Base-by-base conservation (phyloP, 1,140 invertebrate genomes). In the Orius insidiosus region DNA sequence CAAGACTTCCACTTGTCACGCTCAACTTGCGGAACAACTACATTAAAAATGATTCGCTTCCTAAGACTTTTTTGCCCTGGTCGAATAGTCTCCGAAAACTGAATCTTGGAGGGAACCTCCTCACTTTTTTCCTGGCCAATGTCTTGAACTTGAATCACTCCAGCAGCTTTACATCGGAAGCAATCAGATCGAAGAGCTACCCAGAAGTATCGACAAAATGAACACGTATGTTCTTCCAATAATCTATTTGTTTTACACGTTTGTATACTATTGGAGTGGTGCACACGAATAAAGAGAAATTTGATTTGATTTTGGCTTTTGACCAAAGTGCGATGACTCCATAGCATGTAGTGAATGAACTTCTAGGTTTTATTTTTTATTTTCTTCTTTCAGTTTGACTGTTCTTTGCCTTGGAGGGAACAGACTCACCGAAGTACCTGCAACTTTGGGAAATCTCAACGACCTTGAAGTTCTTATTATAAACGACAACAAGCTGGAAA, bases 341-440 rank as follows among this genome's bases (percentile, higher is more conserved):
- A n/a, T n/a, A n/a, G n/a, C n/a, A n/a, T n/a, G n/a, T n/a, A n/a
- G n/a, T n/a, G n/a, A n/a, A n/a, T n/a, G n/a, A n/a, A n/a, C n/a
- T n/a, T n/a, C n/a, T n/a, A n/a, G n/a, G n/a, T n/a, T n/a, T n/a
- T n/a, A 33, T 30, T 10, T 33, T 35, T 32, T 5, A 40, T 30
- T 41, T 41, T n/a, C n/a, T n/a, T n/a, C n/a, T n/a, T 68, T 50
- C 58, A 93, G 87, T 56, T 70, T 97, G 53, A 80, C 89, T 59
- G 73, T 93, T 19, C 64, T 97, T 8, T 92, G 89, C 38, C 66
- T 98, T 53, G 93, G 90, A 45, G 89, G 89, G n/a, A 98, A 98
- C 64, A 64, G 74, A 56, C 67, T 98, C 48, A 69, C 65, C 1
- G 85, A 92, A 53, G 78, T 98, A 4, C 93, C 93, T 0, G 77